Base-by-base conservation (phyloP, 2,113 vertebrate genomes). In the Passer domesticus region DNA sequence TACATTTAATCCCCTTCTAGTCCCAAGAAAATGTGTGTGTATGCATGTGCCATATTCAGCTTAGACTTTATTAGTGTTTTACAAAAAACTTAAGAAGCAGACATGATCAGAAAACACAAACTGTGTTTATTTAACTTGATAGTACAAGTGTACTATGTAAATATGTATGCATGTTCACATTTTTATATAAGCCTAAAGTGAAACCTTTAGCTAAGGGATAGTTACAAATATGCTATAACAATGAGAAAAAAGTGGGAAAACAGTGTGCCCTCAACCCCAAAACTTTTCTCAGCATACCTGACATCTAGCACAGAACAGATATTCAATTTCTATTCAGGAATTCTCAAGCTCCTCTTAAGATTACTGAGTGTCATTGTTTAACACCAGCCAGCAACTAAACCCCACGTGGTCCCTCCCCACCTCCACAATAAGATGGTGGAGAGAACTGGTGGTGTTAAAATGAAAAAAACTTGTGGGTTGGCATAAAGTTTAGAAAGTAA, bases 351-450 rank as follows among this genome's bases (percentile, higher is more conserved):
- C 37, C 16, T 53, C 3, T 66, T 53, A 74, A 81, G 50, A 55
- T 41, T 74, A 60, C 13, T 58, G 41, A 46, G 20, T 22, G 11
- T n/a, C 28, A 60, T 28, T 80, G 8, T 50, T 28, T 68, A 46
- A 60, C 28, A 39, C 9, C 16, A n/a, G 13, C 28, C 24, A 60
- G 28, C 10, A 60, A 21, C 9, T 18, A 46, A 82, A 60, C 9
- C 11, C 9, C n/a, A 39, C 8, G 25, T 0, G 0, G 23, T 53
- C 7, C 11, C 20, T 59, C 15, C 9, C 18, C 13, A 53, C 16
- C n/a, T 39, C 16, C 28, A 60, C 16, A n/a, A 15, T 46, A 46
- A 30, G 19, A 46, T 13, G 3, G 7, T 7, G 12, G 16, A 74
- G 28, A 60, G 9, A 60, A 74, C 2, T 41, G 19, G 7, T 39